Evolutionary conservation across 2,113 vertebrate species (phyloP).

Genomic region (Panthera uncia): DNA sequence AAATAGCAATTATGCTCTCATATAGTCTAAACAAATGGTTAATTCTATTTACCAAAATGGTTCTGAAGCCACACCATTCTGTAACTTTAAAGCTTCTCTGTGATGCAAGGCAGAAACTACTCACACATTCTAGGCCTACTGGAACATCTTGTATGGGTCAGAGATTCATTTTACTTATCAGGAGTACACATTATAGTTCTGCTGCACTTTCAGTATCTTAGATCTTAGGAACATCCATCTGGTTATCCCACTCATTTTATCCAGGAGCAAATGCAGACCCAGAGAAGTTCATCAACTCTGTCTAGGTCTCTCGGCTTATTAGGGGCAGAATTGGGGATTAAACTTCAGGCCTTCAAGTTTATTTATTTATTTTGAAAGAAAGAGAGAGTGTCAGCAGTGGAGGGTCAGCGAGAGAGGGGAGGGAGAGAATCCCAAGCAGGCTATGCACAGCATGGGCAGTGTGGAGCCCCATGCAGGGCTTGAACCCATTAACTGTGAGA

Average conservation of each 20-base stretch:
- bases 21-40: background rate
- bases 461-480: no score
- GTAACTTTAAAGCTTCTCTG: background rate
- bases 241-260: background rate
- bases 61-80: background rate
- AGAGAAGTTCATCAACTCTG: background rate
- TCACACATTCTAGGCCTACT: fast-evolving
- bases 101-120: background rate
- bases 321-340: background rate
- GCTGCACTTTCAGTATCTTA: background rate
- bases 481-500: no score
- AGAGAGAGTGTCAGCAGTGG: no score
- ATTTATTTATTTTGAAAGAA: no score
- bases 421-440: no score
- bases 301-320: background rate
- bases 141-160: background rate
- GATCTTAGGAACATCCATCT: background rate
- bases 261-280: background rate
- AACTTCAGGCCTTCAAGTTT: background rate
- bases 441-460: no score
- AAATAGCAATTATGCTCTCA: conserved; percentile 10
- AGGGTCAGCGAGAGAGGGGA: no score
- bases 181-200: background rate
- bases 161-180: background rate
- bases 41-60: background rate